These are phyloP conservation scores for Geodia barretti DNA, from an alignment of 37 sponge, comb jelly and placozoan genomes.

Conservation along the genomic window DNA sequence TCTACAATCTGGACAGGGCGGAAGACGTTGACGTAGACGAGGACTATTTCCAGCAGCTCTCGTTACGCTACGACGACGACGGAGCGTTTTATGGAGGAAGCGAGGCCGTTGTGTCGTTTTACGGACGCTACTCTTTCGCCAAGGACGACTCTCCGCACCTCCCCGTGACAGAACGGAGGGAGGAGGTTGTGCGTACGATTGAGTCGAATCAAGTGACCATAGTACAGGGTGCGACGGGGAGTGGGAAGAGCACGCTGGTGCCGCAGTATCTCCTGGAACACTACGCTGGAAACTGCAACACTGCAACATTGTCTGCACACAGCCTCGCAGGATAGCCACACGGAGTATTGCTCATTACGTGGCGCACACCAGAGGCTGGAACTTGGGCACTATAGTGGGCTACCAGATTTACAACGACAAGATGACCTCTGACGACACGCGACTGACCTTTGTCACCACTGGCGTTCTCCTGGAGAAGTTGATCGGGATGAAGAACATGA, in stretches of 20 bases:
- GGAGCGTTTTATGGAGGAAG: background rate
- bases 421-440: slow-evolving; percentile 75
- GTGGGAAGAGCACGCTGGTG: slow-evolving; percentile 95
- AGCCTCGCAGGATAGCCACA: slow-evolving; percentile 91
- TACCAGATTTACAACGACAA: slow-evolving; percentile 92
- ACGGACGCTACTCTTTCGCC: slow-evolving; percentile 38
- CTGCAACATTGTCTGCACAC: slow-evolving; percentile 97
- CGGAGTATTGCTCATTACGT: slow-evolving; percentile 85
- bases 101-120: slow-evolving; percentile 6
- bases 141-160: slow-evolving; percentile 18
- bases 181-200: slow-evolving; percentile 73
- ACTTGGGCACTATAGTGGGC: slow-evolving; percentile 89
- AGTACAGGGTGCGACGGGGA: slow-evolving; percentile 87
- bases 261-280: slow-evolving; percentile 92
- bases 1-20: background rate
- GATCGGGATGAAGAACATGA: slow-evolving; percentile 82
- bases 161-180: slow-evolving; percentile 66
- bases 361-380: slow-evolving; percentile 68
- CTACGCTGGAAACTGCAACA: slow-evolving; percentile 56
- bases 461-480: slow-evolving; percentile 90
- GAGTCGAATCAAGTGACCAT: slow-evolving; percentile 76
- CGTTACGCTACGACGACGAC: background rate
- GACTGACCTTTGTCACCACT: slow-evolving; percentile 92
- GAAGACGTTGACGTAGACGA: slow-evolving; percentile 17
- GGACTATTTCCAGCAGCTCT: background rate